Percentiles rank a stretch among this genome's conserved stretches.
Evolutionary conservation across 2,888 invertebrate genomes (phyloP).

Genomic region (Orthonevra nobilis): DNA sequence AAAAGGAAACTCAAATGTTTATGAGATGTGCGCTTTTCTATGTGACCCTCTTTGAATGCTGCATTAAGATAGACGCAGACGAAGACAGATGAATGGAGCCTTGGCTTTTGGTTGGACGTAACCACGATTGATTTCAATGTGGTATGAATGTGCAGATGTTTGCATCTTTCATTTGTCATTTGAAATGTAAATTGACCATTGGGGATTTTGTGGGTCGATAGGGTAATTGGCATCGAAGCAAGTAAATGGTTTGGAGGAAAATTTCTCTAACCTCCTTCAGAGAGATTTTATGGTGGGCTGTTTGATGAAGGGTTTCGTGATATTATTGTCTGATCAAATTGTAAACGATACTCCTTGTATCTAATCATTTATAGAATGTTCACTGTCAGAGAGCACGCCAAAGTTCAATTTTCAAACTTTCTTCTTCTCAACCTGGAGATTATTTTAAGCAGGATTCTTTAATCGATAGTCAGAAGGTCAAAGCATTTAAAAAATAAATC

Average conservation of each 20-base stretch:
- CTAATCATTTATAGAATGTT: no score
- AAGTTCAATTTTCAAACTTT: no score
- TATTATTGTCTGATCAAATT: no score
- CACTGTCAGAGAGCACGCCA: no score
- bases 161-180: slow-evolving; percentile 51
- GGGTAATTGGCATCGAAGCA: slow-evolving; percentile 57
- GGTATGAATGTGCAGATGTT: slow-evolving; percentile 32
- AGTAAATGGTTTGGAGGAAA: slow-evolving; percentile 6
- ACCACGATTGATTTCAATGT: slow-evolving; percentile 41
- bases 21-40: slow-evolving; percentile 42
- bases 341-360: no score
- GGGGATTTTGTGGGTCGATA: slow-evolving; percentile 61
- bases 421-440: no score
- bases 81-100: slow-evolving; percentile 27
- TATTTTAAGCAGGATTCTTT: no score
- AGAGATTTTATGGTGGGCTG: slow-evolving; percentile 7
- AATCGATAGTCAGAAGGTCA: no score
- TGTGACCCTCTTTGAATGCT: not conserved
- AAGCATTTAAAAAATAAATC: no score
- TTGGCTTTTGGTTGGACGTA: slow-evolving; percentile 7
- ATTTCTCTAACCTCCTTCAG: slow-evolving; percentile 4
- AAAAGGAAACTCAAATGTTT: slow-evolving; percentile 47
- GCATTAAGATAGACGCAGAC: not conserved
- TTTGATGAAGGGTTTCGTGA: no score
- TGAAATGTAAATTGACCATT: slow-evolving; percentile 42